These are phyloP conservation scores for Iphiclides podalirius DNA, from an alignment of 2,888 invertebrate species.

Conservation along the genomic window DNA sequence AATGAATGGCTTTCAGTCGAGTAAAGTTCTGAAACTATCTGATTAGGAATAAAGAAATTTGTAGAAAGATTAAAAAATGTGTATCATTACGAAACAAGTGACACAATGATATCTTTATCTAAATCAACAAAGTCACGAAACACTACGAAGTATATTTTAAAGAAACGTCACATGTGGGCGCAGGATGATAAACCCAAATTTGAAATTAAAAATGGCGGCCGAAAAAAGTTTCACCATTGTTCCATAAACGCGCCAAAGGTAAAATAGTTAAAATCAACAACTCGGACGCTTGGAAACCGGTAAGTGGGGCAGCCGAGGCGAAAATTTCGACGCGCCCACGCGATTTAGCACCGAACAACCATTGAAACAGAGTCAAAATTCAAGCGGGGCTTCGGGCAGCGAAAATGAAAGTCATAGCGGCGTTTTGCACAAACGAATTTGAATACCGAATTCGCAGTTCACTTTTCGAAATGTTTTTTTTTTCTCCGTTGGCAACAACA, in stretches of 20 bases:
- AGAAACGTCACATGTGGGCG: too few species aligned
- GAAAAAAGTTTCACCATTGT: conserved; percentile 36
- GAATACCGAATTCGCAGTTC: conserved; percentile 52
- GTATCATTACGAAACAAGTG: too few species aligned
- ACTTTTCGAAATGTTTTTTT: conserved; percentile 12
- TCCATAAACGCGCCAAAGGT: conserved; percentile 43
- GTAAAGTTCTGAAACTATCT: too few species aligned
- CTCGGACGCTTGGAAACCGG: conserved; percentile 60
- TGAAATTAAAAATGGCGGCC: conserved; percentile 2
- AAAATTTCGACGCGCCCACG: conserved; percentile 48
- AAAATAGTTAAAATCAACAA: conserved; percentile 70
- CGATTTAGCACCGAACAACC: conserved; percentile 37
- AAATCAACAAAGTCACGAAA: too few species aligned
- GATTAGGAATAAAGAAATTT: too few species aligned
- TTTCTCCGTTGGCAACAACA: neutral
- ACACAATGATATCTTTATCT: too few species aligned
- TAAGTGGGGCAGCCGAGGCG: conserved; percentile 69
- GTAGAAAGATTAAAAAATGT: too few species aligned
- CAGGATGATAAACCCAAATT: neutral
- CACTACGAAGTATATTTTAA: too few species aligned
- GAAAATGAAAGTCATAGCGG: conserved; percentile 73
- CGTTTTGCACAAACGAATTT: conserved; percentile 74
- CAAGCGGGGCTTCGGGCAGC: conserved; percentile 34
- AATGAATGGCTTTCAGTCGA: too few species aligned
- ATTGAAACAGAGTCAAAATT: conserved; percentile 39